Base-by-base conservation (phyloP, 1,140 invertebrate species). In the Neotoxoptera formosana region DNA sequence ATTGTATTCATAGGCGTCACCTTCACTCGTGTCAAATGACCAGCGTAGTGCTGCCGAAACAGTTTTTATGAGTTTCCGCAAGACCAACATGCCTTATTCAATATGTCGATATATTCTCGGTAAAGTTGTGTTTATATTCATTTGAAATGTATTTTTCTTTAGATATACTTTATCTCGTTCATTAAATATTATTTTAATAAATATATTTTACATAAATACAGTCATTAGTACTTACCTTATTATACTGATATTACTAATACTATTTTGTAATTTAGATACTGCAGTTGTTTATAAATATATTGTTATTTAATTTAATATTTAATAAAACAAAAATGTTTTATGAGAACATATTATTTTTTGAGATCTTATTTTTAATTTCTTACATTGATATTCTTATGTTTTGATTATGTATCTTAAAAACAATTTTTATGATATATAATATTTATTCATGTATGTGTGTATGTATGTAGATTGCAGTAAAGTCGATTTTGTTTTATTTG, bases 401-500 rank as follows among this genome's bases (percentile, higher is more conserved):
- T 11, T 67, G 14, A 67, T 53, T 17, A 53, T 53, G 51, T 53
- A 53, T 53, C 51, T 53, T 23, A 4, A 53, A 53, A 0, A 53
- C 2, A 7, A 21, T 53, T 53, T 23, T 17, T 51, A 51, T 60
- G 25, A 60, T n/a, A 34, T 30, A n/a, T n/a, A 34, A 17, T 14
- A 47, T 86, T 86, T 25, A 45, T 45, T 51, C 17, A 87, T 48
- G 30, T 76, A 34, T 88, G 8, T 25, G 8, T 90, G 14, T 94
- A 94, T 94, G 48, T 94, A 94, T 94, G 48, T 95, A 96, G 98
- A 98, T 95, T 97, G 96, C 76, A 97, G 97, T 93, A 96, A 96
- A 92, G 96, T 97, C 93, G 97, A 98, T 94, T 98, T 98, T 96
- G 97, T 99, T 14, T 95, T 98, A 88, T 99, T 98, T 96, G 98